These are phyloP conservation scores for Conomelus anceps DNA, from an alignment of 2,888 invertebrate genomes.

Conservation along the genomic window DNA sequence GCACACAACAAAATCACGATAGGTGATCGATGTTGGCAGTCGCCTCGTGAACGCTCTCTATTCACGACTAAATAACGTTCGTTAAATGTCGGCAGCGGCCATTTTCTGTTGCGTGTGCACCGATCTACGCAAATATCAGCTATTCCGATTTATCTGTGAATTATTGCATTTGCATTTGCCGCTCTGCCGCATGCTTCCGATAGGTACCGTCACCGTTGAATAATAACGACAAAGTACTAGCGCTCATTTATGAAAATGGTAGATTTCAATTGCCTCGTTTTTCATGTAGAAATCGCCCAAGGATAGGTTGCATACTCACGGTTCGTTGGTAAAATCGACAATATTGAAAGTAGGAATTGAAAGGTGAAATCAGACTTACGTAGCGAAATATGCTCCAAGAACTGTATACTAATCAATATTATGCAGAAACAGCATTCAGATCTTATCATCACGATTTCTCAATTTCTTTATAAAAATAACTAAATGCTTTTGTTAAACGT, in stretches of 20 bases:
- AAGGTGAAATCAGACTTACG: not conserved
- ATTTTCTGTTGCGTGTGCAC: not conserved
- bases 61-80: not conserved
- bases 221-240: not conserved
- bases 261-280: not conserved
- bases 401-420: too few relatives aligned
- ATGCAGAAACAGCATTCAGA: too few relatives aligned
- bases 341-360: not conserved
- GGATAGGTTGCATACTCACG: not conserved
- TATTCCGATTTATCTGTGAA: not conserved
- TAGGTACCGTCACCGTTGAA: not conserved
- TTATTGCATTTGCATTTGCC: too few relatives aligned
- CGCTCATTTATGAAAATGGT: not conserved
- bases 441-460: too few relatives aligned
- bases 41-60: not conserved
- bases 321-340: not conserved
- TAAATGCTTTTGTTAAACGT: too few relatives aligned
- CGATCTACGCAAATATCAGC: not conserved
- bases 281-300: not conserved
- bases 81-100: not conserved
- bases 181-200: not conserved
- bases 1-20: too few relatives aligned
- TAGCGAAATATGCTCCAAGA: too few relatives aligned
- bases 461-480: too few relatives aligned
- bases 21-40: not conserved